These are phyloP conservation scores for Drusus annulatus DNA, from an alignment of 1,140 invertebrate species.

Conservation along the genomic window DNA sequence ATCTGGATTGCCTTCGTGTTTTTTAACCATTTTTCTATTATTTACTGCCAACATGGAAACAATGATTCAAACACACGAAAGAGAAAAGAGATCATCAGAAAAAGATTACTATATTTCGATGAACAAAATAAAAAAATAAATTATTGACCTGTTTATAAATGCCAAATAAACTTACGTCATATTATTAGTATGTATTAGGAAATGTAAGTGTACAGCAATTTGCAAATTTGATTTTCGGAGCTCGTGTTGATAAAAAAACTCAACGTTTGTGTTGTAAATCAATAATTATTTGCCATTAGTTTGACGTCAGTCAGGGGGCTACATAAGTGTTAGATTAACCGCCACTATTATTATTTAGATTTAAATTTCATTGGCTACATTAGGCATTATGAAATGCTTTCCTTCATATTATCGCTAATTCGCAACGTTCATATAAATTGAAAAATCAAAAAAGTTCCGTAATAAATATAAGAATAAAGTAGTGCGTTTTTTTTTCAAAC, in stretches of 20 bases:
- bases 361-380: too few species aligned
- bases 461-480: too few species aligned
- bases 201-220: not conserved
- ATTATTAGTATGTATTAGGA: not conserved
- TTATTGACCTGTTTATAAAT: slow-evolving; percentile 15
- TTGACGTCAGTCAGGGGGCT: too few species aligned
- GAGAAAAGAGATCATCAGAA: slow-evolving; percentile 14
- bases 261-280: too few species aligned
- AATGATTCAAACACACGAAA: slow-evolving; percentile 8
- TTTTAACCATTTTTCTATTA: not conserved
- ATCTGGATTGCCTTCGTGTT: slow-evolving; percentile 32
- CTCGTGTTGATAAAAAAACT: not conserved
- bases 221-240: not conserved
- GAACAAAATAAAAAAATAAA: not conserved
- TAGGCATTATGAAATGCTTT: too few species aligned
- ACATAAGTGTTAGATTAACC: too few species aligned
- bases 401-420: too few species aligned
- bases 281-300: too few species aligned
- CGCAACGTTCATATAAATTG: too few species aligned
- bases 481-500: too few species aligned
- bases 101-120: slow-evolving; percentile 28
- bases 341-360: too few species aligned
- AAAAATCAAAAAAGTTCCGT: too few species aligned
- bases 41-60: slow-evolving; percentile 2
- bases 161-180: slow-evolving; percentile 7